A percentile compares a stretch with the other conserved stretches of the same genome.
phyloP scores from a whole-genome alignment of 1,140 invertebrate species.

The Pantala flavescens region DNA sequence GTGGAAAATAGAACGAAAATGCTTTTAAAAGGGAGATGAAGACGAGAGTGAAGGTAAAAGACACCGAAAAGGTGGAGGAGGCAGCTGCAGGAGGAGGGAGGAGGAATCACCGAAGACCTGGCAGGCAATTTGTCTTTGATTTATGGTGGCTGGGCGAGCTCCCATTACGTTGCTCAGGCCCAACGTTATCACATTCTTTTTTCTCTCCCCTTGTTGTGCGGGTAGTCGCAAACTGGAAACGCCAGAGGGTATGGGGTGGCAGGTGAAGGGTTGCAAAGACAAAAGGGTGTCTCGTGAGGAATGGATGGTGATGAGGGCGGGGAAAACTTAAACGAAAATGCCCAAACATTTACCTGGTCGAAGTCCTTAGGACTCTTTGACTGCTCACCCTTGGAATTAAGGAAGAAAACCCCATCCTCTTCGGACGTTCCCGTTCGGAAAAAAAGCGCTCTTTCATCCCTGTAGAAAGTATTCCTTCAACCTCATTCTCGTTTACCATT shows the following conservation, averaged over 20 bases:
- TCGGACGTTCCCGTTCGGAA: too few species aligned
- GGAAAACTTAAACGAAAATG: background rate
- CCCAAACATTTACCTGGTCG: conserved; percentile 1
- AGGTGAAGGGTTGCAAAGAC: background rate
- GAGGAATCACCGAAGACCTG: conserved; percentile 3
- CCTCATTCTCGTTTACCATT: too few species aligned
- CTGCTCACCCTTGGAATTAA: background rate
- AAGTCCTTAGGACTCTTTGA: background rate
- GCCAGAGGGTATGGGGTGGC: background rate
- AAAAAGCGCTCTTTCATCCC: too few species aligned
- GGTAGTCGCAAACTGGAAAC: conserved; percentile 3
- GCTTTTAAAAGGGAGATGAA: background rate
- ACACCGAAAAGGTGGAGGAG: background rate
- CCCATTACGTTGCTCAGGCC: conserved; percentile 1
- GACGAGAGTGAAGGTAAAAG: background rate
- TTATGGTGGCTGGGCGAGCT: background rate
- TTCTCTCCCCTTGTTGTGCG: background rate
- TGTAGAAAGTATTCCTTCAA: too few species aligned
- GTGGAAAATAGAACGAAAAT: too few species aligned
- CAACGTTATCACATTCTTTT: conserved; percentile 10
- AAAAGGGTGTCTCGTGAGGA: background rate
- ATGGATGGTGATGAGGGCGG: background rate
- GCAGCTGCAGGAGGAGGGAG: background rate
- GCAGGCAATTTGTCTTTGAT: conserved; percentile 9
- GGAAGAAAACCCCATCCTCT: background rate